Percentiles rank a stretch among this genome's conserved stretches.
phyloP scores from a whole-genome alignment of 2,113 vertebrate species.

The Coptodon rendalli region DNA sequence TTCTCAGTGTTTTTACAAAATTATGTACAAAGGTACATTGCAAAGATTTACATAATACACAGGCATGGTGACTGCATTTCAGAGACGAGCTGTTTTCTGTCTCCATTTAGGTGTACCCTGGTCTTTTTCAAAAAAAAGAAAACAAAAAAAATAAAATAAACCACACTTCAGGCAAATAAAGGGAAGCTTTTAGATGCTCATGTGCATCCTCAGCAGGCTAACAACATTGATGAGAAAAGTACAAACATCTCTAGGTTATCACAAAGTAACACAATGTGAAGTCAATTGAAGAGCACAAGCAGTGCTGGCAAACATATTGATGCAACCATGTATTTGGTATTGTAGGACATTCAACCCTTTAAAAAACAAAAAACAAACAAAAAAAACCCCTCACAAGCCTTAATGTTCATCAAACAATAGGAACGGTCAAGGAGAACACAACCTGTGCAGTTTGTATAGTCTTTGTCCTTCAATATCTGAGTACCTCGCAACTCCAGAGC shows the following conservation, averaged over 20 bases:
- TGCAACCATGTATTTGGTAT: slow-evolving; percentile 65
- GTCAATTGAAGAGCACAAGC: slow-evolving; percentile 65
- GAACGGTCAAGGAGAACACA: slow-evolving; percentile 39
- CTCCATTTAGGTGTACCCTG: slow-evolving; percentile 50
- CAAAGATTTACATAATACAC: slow-evolving; percentile 87
- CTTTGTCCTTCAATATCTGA: slow-evolving; percentile 59
- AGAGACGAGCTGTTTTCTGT: slow-evolving; percentile 45
- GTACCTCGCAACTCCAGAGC: slow-evolving; percentile 46
- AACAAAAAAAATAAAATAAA: neutral
- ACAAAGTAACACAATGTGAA: slow-evolving; percentile 66
- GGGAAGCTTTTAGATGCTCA: slow-evolving; percentile 50
- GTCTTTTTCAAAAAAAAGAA: slow-evolving; percentile 2
- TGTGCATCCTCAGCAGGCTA: slow-evolving; percentile 63
- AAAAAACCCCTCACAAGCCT: neutral
- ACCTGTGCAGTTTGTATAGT: slow-evolving; percentile 62
- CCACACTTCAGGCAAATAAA: slow-evolving; percentile 40
- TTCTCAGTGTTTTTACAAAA: slow-evolving; percentile 99
- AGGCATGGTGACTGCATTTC: slow-evolving; percentile 75
- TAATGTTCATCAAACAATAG: slow-evolving; percentile 17
- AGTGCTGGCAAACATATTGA: slow-evolving; percentile 70
- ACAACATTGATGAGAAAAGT: slow-evolving; percentile 28
- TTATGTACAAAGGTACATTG: slow-evolving; percentile 96
- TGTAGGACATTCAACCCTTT: slow-evolving; percentile 54
- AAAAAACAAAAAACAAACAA: neutral
- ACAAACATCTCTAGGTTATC: slow-evolving; percentile 43